A percentile compares a stretch with the other conserved stretches of the same genome.
phyloP scores from a whole-genome alignment of 2,113 vertebrate genomes.

The Puntigrus tetrazona region DNA sequence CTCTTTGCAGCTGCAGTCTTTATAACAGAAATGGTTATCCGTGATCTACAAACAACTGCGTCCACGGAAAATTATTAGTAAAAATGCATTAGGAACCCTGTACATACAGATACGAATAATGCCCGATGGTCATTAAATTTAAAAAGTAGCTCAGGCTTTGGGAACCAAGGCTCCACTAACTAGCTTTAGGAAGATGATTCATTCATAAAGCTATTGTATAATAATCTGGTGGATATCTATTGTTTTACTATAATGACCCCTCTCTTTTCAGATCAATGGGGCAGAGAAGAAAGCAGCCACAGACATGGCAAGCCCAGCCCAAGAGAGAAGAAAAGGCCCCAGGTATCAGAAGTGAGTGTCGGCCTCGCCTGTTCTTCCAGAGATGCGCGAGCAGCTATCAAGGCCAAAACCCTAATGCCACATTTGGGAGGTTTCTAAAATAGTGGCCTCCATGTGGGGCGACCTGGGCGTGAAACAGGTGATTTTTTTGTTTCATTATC shows the following conservation, averaged over 20 bases:
- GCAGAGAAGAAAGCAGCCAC: conserved; percentile 91
- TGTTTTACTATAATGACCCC: conserved; percentile 27
- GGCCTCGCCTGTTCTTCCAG: conserved; percentile 97
- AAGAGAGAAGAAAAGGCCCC: conserved; percentile 99
- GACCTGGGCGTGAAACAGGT: conserved; percentile 98
- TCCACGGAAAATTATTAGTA: not conserved
- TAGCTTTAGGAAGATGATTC: conserved; percentile 25
- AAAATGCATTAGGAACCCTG: not conserved
- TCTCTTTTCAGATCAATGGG: conserved; percentile 75
- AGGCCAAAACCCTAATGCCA: conserved; percentile 98
- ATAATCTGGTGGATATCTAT: conserved; percentile 19
- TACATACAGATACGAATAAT: not conserved
- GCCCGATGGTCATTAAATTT: not conserved
- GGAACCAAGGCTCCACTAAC: not conserved
- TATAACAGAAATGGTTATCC: not conserved
- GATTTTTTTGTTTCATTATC: conserved; percentile 33
- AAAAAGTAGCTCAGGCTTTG: not conserved
- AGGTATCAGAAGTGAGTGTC: conserved; percentile 98
- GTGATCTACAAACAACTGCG: not conserved
- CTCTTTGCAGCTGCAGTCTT: not conserved
- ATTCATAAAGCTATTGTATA: conserved; percentile 5
- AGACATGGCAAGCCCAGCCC: conserved; percentile 94
- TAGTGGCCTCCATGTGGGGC: conserved; percentile 99
- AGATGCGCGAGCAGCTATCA: conserved; percentile 97
- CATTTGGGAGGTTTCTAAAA: conserved; percentile 99